Conservation (phyloP, 1,140 invertebrate species). For the Periplaneta americana region DNA sequence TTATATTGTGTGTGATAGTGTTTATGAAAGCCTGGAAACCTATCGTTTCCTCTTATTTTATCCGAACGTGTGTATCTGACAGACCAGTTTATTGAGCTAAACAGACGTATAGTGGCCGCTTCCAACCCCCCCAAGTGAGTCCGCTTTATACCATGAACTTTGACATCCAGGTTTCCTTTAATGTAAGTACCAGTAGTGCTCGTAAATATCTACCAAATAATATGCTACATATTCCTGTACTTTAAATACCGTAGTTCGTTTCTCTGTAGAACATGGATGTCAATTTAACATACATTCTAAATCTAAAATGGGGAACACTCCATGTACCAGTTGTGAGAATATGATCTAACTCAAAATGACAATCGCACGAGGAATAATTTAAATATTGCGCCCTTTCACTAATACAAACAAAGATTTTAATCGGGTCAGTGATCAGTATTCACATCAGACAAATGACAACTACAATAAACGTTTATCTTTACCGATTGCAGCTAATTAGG, state of each 20-base stretch:
- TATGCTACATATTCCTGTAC: not conserved
- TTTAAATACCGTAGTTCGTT: not conserved
- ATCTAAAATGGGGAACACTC: not conserved
- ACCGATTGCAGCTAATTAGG: not conserved
- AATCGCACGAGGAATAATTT: not conserved
- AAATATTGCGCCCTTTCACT: not conserved
- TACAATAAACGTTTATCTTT: not conserved
- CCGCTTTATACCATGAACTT: not conserved
- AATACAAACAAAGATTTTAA: not conserved
- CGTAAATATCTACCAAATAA: not conserved
- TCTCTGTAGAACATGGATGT: not conserved
- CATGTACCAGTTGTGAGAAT: not conserved
- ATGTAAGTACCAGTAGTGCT: not conserved
- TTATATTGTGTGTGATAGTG: not conserved
- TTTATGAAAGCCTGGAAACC: not conserved
- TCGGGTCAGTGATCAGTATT: not conserved
- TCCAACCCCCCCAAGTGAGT: not conserved
- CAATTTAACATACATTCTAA: not conserved
- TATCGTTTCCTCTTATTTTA: not conserved
- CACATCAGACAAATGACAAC: not conserved
- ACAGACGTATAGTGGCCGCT: not conserved
- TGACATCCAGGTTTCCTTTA: not conserved
- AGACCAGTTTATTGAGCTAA: not conserved
- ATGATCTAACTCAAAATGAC: not conserved
- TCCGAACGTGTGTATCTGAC: not conserved